Evolutionary conservation across 1,140 invertebrate genomes (phyloP).

Genomic region (Temnothorax longispinosus): DNA sequence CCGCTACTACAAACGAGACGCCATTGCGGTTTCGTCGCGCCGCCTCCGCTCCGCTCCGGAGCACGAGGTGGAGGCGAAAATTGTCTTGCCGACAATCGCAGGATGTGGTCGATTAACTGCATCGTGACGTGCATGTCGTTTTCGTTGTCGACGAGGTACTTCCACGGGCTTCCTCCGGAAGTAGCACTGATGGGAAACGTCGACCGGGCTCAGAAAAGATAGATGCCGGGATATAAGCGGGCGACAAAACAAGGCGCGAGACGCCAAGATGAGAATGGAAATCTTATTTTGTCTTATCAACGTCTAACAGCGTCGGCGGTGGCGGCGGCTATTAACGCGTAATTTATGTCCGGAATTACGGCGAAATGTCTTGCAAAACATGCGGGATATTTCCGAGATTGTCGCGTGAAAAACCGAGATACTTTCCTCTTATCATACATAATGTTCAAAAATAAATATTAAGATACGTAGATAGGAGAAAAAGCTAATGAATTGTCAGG

Average conservation of each 20-base stretch:
- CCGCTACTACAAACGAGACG: constrained; percentile 47
- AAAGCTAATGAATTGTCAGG: background rate
- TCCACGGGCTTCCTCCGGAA: constrained; percentile 51
- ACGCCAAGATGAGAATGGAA: constrained; percentile 45
- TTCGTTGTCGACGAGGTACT: constrained; percentile 58
- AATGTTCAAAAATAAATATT: background rate
- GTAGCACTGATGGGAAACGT: constrained; percentile 62
- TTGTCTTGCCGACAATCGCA: constrained; percentile 61
- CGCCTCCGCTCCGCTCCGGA: background rate
- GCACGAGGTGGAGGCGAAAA: constrained; percentile 52
- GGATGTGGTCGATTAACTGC: constrained; percentile 65
- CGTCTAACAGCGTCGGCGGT: constrained; percentile 6
- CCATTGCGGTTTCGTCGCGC: constrained; percentile 46
- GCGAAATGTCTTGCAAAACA: constrained; percentile 19
- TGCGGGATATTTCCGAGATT: background rate
- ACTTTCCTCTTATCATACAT: background rate
- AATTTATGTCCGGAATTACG: constrained; percentile 33
- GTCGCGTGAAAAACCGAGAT: background rate
- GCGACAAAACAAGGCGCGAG: constrained; percentile 38
- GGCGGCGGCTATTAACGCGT: constrained; percentile 37
- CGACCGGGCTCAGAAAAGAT: constrained; percentile 46
- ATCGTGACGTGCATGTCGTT: constrained; percentile 51
- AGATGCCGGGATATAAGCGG: constrained; percentile 44
- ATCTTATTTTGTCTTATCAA: constrained; percentile 52
- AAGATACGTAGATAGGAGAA: background rate